Evolutionary conservation across 2,888 invertebrate genomes (phyloP).

Genomic region (Pimpla rufipes): DNA sequence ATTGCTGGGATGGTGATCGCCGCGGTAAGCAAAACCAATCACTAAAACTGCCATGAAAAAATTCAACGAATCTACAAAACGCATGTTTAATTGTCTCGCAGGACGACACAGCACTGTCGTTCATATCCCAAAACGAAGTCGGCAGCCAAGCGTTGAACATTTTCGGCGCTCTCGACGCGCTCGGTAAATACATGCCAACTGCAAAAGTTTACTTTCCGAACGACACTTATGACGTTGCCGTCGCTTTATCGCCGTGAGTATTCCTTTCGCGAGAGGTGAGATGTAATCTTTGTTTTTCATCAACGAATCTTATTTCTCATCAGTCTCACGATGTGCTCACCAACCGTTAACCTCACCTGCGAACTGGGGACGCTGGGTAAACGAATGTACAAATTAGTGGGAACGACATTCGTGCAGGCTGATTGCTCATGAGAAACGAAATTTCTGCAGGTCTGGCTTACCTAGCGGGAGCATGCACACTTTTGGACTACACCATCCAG

Average conservation of each 20-base stretch:
- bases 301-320: no score
- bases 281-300: no score
- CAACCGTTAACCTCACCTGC: no score
- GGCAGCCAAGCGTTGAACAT: background rate
- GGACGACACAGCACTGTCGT: slow-evolving; percentile 50
- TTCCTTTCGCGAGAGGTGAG: no score
- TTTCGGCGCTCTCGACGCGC: slow-evolving; percentile 18
- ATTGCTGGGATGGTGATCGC: slow-evolving; percentile 65
- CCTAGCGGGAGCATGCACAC: slow-evolving; percentile 38
- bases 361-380: no score
- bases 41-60: background rate
- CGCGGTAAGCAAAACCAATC: slow-evolving; percentile 32
- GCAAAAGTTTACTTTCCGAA: background rate
- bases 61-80: background rate
- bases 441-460: slow-evolving; percentile 48
- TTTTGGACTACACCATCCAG: background rate
- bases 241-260: slow-evolving; percentile 63
- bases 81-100: background rate
- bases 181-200: slow-evolving; percentile 24
- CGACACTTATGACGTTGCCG: slow-evolving; percentile 50
- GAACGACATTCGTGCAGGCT: no score
- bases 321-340: no score
- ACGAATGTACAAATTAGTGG: no score
- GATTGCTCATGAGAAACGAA: background rate
- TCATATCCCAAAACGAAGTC: slow-evolving; percentile 28